Evolutionary conservation across 2,888 invertebrate genomes (phyloP).

Genomic region (Gonocerus acuteangulatus): DNA sequence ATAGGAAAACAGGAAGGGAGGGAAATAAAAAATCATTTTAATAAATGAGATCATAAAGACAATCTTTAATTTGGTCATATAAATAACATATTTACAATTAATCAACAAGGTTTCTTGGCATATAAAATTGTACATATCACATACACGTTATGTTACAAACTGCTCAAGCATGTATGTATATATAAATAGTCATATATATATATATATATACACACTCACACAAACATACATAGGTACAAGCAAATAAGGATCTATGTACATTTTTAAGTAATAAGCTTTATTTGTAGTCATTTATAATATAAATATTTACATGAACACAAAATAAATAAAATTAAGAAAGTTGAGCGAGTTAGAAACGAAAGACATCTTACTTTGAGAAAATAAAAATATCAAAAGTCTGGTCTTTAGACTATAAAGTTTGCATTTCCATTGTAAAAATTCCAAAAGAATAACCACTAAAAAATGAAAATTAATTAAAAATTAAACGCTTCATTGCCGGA

Average conservation of each 20-base stretch:
- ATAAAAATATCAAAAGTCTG: neutral
- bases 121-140: neutral
- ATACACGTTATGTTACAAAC: neutral
- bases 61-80: slow-evolving; percentile 13
- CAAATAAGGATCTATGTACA: too few species aligned
- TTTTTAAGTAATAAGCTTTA: neutral
- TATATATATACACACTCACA: too few species aligned
- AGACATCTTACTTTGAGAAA: neutral
- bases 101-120: neutral
- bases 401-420: too few species aligned
- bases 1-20: too few species aligned
- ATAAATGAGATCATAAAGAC: slow-evolving; percentile 19
- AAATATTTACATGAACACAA: slow-evolving; percentile 11
- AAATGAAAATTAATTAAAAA: too few species aligned
- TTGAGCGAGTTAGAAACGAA: slow-evolving; percentile 16
- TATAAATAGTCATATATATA: too few species aligned
- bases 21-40: too few species aligned
- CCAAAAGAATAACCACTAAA: too few species aligned
- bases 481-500: too few species aligned
- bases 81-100: slow-evolving; percentile 13
- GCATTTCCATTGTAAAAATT: too few species aligned
- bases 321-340: slow-evolving; percentile 3
- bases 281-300: slow-evolving; percentile 3
- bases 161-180: too few species aligned
- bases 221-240: too few species aligned